Evolutionary conservation across 35 echinoderm and acorn worm species (phyloP), one percentile per base, ranked within the genome.

Genomic region (Chiridota heheva): DNA sequence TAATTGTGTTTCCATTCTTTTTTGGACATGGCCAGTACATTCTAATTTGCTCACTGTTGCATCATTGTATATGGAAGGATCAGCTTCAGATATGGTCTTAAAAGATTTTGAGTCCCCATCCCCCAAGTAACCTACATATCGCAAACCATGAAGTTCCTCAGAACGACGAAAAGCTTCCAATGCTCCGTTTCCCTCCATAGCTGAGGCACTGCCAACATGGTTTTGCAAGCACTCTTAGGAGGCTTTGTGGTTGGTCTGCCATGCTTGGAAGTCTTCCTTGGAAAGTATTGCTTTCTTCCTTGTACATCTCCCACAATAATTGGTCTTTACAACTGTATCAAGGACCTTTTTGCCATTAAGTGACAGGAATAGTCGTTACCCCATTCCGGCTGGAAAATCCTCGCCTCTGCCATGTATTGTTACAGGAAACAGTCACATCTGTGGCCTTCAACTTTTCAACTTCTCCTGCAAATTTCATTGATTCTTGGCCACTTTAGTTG

Each of bases 111-210:
- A 46, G 44, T 74, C 70, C 12, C 70, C 70, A 47, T 74, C 70
- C 13, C 70, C 70, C 26, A 74, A 40, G 25, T 74, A 74, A 74
- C 70, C 70, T 24, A 32, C 34, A 49, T 74, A 74, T n/a, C 42
- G 8, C 4, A 47, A 13, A 43, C 48, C 38, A 34, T 69, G 39
- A 24, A 5, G 3, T 17, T 5, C 25, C 27, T 46, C 70, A 4
- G 70, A 74, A 10, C 70, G 70, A 13, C 17, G 18, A 13, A 46
- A 74, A 8, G 38, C 24, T 43, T 43, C 70, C 24, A 46, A 18
- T 22, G 38, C 38, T 22, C 70, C 70, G 10, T 49, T 44, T 24
- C 16, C 13, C 34, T 74, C 40, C 70, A 74, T 6, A 74, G 70
- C 4, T 46, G 39, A 38, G 8, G 70, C 70, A 46, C 27, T 36